Percentiles rank a stretch among this genome's conserved stretches.
These are phyloP conservation scores for Sialis fuliginosa DNA, from an alignment of 2,888 invertebrate genomes.

Conservation along the genomic window DNA sequence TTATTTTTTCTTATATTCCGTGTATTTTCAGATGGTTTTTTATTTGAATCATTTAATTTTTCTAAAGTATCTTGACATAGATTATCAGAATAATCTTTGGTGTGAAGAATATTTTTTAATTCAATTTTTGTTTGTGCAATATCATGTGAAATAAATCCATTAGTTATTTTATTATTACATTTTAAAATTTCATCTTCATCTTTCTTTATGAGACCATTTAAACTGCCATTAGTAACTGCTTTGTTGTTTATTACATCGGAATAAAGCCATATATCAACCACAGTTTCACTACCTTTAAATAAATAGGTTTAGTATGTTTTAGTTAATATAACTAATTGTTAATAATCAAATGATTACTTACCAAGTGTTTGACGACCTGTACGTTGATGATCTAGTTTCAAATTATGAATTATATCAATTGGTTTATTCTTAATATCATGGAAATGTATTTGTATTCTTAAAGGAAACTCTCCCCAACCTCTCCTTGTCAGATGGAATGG, in stretches of 20 bases:
- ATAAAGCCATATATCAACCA: conserved; percentile 53
- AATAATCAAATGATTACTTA: conserved; percentile 16
- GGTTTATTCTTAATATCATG: conserved; percentile 55
- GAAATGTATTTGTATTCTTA: conserved; percentile 66
- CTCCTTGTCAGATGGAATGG: conserved; percentile 72
- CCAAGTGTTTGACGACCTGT: conserved; percentile 72
- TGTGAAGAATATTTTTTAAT: too few relatives aligned
- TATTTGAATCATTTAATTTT: too few relatives aligned
- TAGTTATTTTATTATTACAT: not conserved
- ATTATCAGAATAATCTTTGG: too few relatives aligned
- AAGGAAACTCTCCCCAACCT: conserved; percentile 88
- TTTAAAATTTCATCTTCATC: conserved; percentile 3
- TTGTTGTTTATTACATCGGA: conserved; percentile 7
- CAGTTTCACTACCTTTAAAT: conserved; percentile 57
- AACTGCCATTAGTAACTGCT: conserved; percentile 2
- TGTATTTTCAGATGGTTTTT: too few relatives aligned
- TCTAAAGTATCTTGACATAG: too few relatives aligned
- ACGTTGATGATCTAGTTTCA: conserved; percentile 64
- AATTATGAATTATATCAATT: conserved; percentile 58
- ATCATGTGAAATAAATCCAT: not conserved
- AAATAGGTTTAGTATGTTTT: conserved; percentile 7
- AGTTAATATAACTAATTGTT: not conserved
- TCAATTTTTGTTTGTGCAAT: not conserved
- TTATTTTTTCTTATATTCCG: too few relatives aligned
- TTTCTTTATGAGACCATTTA: conserved; percentile 2